Conservation (phyloP, 2,888 invertebrate genomes). For the Emmelina monodactyla region DNA sequence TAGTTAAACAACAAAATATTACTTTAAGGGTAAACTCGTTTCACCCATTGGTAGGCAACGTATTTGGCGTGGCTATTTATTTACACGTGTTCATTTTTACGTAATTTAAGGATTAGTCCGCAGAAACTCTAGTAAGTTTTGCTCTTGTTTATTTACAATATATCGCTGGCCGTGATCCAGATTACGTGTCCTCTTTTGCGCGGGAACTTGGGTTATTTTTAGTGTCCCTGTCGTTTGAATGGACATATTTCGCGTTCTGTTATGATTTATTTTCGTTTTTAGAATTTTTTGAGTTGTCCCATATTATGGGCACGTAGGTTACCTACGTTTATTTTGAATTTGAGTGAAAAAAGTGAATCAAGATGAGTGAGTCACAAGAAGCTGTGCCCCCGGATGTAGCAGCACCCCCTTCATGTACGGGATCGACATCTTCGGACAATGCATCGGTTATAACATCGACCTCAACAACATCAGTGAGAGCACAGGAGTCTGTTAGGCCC, state of each 20-base stretch:
- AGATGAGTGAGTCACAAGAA: slow-evolving; percentile 53
- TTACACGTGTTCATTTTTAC: slow-evolving; percentile 1
- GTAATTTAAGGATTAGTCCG: slow-evolving; percentile 7
- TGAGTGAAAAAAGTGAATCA: slow-evolving; percentile 25
- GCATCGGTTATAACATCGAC: slow-evolving; percentile 30
- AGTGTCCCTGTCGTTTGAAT: slow-evolving; percentile 39
- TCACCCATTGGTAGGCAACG: too few species aligned
- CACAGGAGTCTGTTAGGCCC: slow-evolving; percentile 35
- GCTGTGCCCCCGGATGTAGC: slow-evolving; percentile 22
- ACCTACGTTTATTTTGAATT: background rate
- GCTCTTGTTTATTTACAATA: slow-evolving; percentile 34
- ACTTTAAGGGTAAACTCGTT: too few species aligned
- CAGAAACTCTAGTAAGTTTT: slow-evolving; percentile 17
- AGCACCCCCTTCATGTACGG: slow-evolving; percentile 30
- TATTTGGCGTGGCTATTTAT: too few species aligned
- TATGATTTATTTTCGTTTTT: background rate
- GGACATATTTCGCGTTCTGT: background rate
- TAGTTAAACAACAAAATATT: background rate
- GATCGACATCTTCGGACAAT: slow-evolving; percentile 35
- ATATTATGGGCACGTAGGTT: slow-evolving; percentile 12
- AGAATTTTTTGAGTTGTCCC: slow-evolving; percentile 3
- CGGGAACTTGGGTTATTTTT: slow-evolving; percentile 61
- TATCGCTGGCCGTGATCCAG: slow-evolving; percentile 60
- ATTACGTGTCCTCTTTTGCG: slow-evolving; percentile 55
- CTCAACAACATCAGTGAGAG: slow-evolving; percentile 27